Conservation (phyloP, 1,140 invertebrate genomes). For the Drosophila mojavensis region DNA sequence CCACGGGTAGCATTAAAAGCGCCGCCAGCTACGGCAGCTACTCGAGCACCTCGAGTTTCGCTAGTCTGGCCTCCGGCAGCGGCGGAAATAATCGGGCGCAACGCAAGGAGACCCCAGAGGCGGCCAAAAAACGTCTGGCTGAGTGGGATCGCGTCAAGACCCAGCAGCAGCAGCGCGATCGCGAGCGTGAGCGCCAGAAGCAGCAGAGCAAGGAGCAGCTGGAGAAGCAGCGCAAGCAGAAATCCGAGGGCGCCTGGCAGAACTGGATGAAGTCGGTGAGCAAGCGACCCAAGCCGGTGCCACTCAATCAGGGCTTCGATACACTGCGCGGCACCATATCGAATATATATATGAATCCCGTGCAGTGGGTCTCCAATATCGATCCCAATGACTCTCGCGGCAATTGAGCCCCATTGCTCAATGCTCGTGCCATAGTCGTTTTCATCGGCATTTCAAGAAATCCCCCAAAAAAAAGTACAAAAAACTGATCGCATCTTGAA, state of each 20-base stretch:
- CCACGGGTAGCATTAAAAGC: background rate
- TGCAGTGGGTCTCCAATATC: slow-evolving; percentile 66
- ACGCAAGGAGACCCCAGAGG: slow-evolving; percentile 35
- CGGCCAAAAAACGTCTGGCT: slow-evolving; percentile 26
- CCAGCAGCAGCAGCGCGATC: slow-evolving; percentile 46
- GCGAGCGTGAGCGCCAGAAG: slow-evolving; percentile 27
- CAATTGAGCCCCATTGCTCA: slow-evolving; percentile 30
- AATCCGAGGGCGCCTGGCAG: slow-evolving; percentile 53
- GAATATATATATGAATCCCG: slow-evolving; percentile 67
- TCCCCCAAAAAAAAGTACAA: slow-evolving; percentile 17
- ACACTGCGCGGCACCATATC: slow-evolving; percentile 66
- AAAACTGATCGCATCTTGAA: slow-evolving; percentile 14
- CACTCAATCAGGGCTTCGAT: slow-evolving; percentile 68
- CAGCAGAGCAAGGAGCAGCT: slow-evolving; percentile 24
- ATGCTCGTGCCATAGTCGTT: slow-evolving; percentile 4
- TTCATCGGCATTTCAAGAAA: slow-evolving; percentile 27
- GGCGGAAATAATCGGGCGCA: background rate
- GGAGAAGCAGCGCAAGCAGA: slow-evolving; percentile 48
- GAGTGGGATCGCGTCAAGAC: slow-evolving; percentile 57
- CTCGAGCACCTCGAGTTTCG: background rate
- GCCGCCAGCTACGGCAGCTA: slow-evolving; percentile 8
- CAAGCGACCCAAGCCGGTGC: slow-evolving; percentile 67
- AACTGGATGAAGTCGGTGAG: slow-evolving; percentile 67
- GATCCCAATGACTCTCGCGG: slow-evolving; percentile 51
- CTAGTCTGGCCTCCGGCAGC: background rate